Conservation (phyloP, 2,797 vertebrate species). For the Lepilemur septentrionalis region DNA sequence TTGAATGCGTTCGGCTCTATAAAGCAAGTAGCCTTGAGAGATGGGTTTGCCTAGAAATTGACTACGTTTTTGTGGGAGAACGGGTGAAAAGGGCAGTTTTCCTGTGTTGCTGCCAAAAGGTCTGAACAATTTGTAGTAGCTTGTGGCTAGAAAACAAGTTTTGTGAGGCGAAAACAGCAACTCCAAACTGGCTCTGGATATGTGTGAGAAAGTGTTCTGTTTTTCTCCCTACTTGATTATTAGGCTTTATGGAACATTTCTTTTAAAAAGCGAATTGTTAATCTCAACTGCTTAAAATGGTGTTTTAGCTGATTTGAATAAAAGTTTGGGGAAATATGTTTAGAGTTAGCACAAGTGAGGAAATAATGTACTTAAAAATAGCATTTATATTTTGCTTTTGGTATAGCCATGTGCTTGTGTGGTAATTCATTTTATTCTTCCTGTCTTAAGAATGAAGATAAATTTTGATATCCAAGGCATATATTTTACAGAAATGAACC, state of each 20-base stretch:
- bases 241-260: neutral
- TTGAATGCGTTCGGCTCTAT: constrained; percentile 36
- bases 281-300: neutral
- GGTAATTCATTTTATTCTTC: neutral
- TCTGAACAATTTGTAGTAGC: constrained; percentile 76
- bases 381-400: constrained; percentile 33
- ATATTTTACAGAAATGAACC: neutral
- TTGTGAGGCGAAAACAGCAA: constrained; percentile 44
- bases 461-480: neutral
- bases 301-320: constrained; percentile 26
- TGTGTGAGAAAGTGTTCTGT: constrained; percentile 56
- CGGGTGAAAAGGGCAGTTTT: constrained; percentile 73
- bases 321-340: constrained; percentile 13
- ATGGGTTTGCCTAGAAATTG: constrained; percentile 58
- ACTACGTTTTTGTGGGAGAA: constrained; percentile 73
- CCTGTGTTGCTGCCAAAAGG: constrained; percentile 71
- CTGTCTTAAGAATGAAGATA: neutral
- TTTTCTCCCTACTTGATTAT: neutral
- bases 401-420: neutral
- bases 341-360: neutral
- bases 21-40: constrained; percentile 57
- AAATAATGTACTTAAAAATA: neutral
- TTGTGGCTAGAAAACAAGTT: constrained; percentile 75
- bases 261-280: constrained; percentile 20
- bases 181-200: constrained; percentile 33